phyloP scores from a whole-genome alignment of 2,113 vertebrate species.

The Vulpes vulpes region DNA sequence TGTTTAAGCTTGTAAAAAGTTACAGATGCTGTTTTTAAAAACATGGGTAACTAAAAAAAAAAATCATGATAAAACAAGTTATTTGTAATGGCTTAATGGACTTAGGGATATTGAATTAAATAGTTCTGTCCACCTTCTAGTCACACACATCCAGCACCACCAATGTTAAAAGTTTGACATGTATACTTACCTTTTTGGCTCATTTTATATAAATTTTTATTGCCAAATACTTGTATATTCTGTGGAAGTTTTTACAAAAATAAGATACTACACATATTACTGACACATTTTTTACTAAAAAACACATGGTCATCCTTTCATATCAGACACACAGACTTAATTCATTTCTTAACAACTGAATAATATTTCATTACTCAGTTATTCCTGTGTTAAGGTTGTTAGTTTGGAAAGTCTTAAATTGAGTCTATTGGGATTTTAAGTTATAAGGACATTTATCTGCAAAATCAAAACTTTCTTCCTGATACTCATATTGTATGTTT shows the following conservation, averaged over 20 bases:
- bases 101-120: neutral
- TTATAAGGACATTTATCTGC: neutral
- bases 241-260: constrained; percentile 6
- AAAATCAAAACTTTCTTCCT: neutral
- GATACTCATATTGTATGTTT: neutral
- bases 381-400: neutral
- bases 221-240: constrained; percentile 3
- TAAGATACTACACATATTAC: neutral
- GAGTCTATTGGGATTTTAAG: neutral
- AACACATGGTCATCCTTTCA: neutral
- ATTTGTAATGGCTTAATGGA: neutral
- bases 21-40: neutral
- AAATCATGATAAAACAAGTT: neutral
- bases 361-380: neutral
- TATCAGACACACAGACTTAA: neutral
- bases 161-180: neutral
- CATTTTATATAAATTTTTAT: neutral
- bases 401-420: constrained; percentile 6
- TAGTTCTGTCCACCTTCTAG: neutral
- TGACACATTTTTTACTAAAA: neutral
- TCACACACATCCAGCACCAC: neutral
- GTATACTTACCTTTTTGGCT: neutral
- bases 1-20: neutral
- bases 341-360: neutral
- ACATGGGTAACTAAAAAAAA: neutral